phyloP scores from a whole-genome alignment of 2,888 invertebrate species.

The Branchipolynoe longqiensis region DNA sequence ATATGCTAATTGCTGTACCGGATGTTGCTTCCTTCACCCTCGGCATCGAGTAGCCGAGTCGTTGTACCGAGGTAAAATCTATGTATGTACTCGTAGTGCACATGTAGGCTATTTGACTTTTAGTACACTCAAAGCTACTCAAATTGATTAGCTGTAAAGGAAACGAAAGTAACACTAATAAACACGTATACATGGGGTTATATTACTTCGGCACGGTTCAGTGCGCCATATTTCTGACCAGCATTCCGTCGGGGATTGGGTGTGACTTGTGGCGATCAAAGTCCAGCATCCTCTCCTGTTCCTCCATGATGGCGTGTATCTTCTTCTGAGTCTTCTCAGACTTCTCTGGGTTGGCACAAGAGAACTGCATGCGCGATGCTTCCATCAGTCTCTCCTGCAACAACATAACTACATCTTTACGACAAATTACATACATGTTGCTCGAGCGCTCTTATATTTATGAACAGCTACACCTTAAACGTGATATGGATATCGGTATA shows the following conservation, averaged over 20 bases:
- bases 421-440: too few species aligned
- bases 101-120: too few species aligned
- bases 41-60: too few species aligned
- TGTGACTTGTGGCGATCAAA: slow-evolving; percentile 77
- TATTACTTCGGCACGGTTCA: too few species aligned
- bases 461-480: not conserved
- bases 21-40: too few species aligned
- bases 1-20: too few species aligned
- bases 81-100: too few species aligned
- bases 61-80: too few species aligned
- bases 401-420: slow-evolving; percentile 27
- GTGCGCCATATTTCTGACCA: slow-evolving; percentile 73
- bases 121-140: too few species aligned
- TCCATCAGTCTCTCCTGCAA: slow-evolving; percentile 78
- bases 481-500: not conserved
- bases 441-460: not conserved
- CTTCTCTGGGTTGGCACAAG: slow-evolving; percentile 80
- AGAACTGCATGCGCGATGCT: slow-evolving; percentile 77
- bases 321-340: slow-evolving; percentile 78
- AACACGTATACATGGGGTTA: too few species aligned
- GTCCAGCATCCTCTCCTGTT: slow-evolving; percentile 76
- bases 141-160: too few species aligned
- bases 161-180: too few species aligned
- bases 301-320: slow-evolving; percentile 73
- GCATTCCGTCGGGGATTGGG: slow-evolving; percentile 74